phyloP scores from a whole-genome alignment of 1,140 invertebrate genomes.

The Drosophila neocordata region DNA sequence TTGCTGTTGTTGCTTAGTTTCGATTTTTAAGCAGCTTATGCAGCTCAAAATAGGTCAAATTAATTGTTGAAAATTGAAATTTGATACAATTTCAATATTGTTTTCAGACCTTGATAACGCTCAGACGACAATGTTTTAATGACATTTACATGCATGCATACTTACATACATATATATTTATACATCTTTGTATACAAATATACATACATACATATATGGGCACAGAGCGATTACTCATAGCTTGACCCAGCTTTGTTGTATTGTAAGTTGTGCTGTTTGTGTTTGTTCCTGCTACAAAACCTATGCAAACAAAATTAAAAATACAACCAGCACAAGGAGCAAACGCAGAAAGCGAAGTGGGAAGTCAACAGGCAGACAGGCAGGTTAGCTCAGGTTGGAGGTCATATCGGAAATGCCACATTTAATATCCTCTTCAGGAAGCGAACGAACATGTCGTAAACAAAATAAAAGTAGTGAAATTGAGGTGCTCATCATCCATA shows the following conservation, averaged over 20 bases:
- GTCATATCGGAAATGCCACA: slow-evolving; percentile 5
- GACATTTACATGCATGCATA: background rate
- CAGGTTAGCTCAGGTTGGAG: slow-evolving; percentile 6
- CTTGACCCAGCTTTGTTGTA: slow-evolving; percentile 48
- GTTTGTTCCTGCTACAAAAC: slow-evolving; percentile 76
- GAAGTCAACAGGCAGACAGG: background rate
- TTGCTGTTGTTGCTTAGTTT: slow-evolving; percentile 5
- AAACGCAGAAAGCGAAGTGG: background rate
- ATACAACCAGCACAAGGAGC: slow-evolving; percentile 1
- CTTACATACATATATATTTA: slow-evolving; percentile 5
- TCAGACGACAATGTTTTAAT: background rate
- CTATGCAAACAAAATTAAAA: slow-evolving; percentile 59
- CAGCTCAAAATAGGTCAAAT: slow-evolving; percentile 60
- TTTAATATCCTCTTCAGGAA: slow-evolving; percentile 37
- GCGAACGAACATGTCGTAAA: slow-evolving; percentile 36
- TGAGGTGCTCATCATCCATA: background rate
- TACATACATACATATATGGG: slow-evolving; percentile 10
- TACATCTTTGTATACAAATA: slow-evolving; percentile 27
- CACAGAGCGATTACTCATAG: slow-evolving; percentile 9
- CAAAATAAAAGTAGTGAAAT: slow-evolving; percentile 12
- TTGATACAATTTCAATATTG: slow-evolving; percentile 59
- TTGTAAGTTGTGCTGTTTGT: slow-evolving; percentile 22
- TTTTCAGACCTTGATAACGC: slow-evolving; percentile 24
- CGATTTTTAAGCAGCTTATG: slow-evolving; percentile 63
- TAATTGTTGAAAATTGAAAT: slow-evolving; percentile 71